Evolutionary conservation across 2,797 vertebrate genomes (phyloP), one percentile per base, ranked within the genome.

Genomic region (Heliangelus exortis): DNA sequence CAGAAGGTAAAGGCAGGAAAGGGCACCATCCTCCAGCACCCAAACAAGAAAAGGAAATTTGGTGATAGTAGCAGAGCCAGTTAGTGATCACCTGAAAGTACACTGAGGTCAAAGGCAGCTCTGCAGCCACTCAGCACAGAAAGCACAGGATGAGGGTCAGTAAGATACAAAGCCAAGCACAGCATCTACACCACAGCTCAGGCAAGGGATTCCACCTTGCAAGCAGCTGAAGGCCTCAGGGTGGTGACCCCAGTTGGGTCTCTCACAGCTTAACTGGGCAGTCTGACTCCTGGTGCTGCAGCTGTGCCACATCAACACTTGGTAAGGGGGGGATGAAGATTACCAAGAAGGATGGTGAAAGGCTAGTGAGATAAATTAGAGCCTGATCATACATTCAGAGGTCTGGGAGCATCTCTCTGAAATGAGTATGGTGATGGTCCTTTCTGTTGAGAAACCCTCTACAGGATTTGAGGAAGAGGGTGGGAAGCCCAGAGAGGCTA

Each of bases 181-280:
- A 41, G 22, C 21, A 11, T 9, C 57, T 6, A 4, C 8, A 23
- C 10, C 28, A 3, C 8, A 9, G 8, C 34, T 34, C 15, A 6
- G 29, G 59, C 1, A 7, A 36, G 20, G 34, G 7, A 9, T 11
- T 9, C 13, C 18, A 7, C 16, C 18, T 39, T 41, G 0, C 20
- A 10, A 4, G 1, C 36, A 51, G 9, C 33, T 29, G 18, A 7
- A 36, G 26, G 7, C 10, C 1, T 20, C 12, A 25, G 15, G 9
- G 6, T 2, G 3, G 11, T 66, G 12, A 13, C 2, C 34, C 4
- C 0, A 0, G 7, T 3, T 1, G 0, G 5, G 6, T 48, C 7
- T 61, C 33, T 12, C 22, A 5, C 12, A 20, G 19, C 8, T 65
- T 0, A 12, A 15, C 21, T 58, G 39, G 34, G 39, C 61, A 15